These are phyloP conservation scores for Cremastinae sp. DNA, from an alignment of 2,888 invertebrate genomes.

Conservation along the genomic window DNA sequence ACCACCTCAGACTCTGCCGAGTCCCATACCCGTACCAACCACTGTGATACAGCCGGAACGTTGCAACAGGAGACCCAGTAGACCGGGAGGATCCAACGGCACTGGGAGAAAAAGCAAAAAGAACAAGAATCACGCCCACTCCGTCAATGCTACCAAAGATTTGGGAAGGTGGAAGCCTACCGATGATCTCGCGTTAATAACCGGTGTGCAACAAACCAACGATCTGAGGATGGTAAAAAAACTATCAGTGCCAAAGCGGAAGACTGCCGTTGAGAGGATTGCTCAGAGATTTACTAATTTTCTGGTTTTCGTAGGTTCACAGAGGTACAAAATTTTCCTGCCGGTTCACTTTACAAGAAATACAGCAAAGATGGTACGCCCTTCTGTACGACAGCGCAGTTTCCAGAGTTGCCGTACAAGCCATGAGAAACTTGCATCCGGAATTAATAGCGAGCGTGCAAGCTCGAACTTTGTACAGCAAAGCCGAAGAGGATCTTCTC, in stretches of 20 bases:
- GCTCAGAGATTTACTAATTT: constrained; percentile 8
- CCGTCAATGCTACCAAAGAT: constrained; percentile 88
- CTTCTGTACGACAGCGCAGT: constrained; percentile 97
- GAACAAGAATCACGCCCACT: constrained; percentile 86
- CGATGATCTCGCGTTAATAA: constrained; percentile 96
- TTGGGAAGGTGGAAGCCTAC: constrained; percentile 98
- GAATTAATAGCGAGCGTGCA: constrained; percentile 93
- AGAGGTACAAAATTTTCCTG: constrained; percentile 97
- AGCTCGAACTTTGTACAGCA: constrained; percentile 93
- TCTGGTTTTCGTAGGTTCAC: constrained; percentile 84
- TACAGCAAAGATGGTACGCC: constrained; percentile 98
- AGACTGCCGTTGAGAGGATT: no score
- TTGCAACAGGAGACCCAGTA: constrained; percentile 73
- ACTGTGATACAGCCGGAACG: constrained; percentile 73
- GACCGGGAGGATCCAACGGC: constrained; percentile 76
- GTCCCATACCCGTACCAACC: constrained; percentile 71
- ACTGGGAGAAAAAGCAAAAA: constrained; percentile 78
- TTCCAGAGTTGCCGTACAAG: constrained; percentile 94
- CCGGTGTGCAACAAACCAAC: constrained; percentile 95
- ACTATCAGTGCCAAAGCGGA: no score
- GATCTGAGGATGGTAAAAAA: constrained; percentile 85
- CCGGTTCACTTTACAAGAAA: constrained; percentile 94
- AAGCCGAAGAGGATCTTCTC: constrained; percentile 93
- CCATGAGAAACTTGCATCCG: constrained; percentile 96
- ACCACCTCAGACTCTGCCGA: constrained; percentile 71